Evolutionary conservation across 2,888 invertebrate species (phyloP).

Genomic region (Heliconius sara): DNA sequence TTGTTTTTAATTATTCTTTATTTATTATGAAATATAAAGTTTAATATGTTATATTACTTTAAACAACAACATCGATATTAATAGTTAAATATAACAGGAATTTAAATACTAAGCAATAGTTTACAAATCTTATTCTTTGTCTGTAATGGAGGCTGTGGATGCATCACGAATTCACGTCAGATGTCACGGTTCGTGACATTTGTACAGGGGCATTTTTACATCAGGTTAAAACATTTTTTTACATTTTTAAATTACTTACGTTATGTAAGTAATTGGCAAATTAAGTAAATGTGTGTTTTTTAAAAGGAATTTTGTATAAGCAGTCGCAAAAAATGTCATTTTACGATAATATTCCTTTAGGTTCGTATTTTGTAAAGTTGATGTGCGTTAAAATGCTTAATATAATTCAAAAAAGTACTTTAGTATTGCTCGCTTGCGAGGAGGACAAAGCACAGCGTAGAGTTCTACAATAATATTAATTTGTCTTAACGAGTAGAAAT

Average conservation of each 20-base stretch:
- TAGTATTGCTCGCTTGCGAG: rapidly evolving
- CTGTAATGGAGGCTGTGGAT: background rate
- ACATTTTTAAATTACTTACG: background rate
- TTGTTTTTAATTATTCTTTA: too few species aligned
- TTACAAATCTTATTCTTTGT: slow-evolving; percentile 5
- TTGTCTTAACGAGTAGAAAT: too few species aligned
- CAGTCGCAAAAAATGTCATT: background rate
- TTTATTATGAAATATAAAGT: too few species aligned
- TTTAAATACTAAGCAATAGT: background rate
- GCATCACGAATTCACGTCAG: slow-evolving; percentile 32
- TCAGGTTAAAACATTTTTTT: background rate
- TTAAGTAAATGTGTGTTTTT: slow-evolving; percentile 1
- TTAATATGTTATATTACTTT: too few species aligned
- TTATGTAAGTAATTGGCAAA: slow-evolving; percentile 6
- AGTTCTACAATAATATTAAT: too few species aligned
- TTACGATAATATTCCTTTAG: background rate
- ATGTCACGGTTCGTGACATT: slow-evolving; percentile 40
- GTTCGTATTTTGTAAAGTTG: too few species aligned
- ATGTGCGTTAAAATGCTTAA: background rate
- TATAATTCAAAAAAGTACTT: background rate
- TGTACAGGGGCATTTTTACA: slow-evolving; percentile 25
- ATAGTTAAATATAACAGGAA: background rate
- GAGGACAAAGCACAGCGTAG: too few species aligned
- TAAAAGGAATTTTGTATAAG: slow-evolving; percentile 7
- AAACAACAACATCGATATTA: background rate